Evolutionary conservation across 1,140 invertebrate genomes (phyloP).

Genomic region (Octopus bimaculoides): DNA sequence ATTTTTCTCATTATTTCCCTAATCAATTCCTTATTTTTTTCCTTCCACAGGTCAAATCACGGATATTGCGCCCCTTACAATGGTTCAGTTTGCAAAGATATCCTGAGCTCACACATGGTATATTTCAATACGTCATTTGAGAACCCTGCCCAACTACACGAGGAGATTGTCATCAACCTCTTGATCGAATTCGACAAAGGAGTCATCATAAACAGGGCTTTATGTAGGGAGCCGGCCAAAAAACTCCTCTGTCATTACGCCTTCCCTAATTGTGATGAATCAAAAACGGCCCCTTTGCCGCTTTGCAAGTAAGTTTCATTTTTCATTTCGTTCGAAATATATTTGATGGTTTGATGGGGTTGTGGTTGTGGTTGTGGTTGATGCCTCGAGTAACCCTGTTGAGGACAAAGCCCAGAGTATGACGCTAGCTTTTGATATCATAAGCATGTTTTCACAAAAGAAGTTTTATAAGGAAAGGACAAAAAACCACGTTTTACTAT

Average conservation of each 20-base stretch:
- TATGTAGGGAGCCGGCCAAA: slow-evolving; percentile 82
- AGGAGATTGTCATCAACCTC: slow-evolving; percentile 21
- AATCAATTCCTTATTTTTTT: not conserved
- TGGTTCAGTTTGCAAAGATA: slow-evolving; percentile 82
- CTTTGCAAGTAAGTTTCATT: slow-evolving; percentile 47
- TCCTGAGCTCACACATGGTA: slow-evolving; percentile 58
- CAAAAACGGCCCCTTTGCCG: slow-evolving; percentile 45
- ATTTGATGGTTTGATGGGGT: too few relatives aligned
- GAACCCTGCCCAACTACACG: slow-evolving; percentile 21
- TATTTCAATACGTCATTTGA: slow-evolving; percentile 37
- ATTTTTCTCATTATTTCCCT: too few relatives aligned
- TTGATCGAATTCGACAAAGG: slow-evolving; percentile 18
- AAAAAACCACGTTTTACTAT: too few relatives aligned
- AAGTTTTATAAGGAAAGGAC: too few relatives aligned
- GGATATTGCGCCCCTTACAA: slow-evolving; percentile 85
- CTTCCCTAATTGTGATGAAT: slow-evolving; percentile 79
- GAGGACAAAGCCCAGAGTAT: too few relatives aligned
- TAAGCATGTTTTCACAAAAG: too few relatives aligned
- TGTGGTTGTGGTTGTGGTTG: too few relatives aligned
- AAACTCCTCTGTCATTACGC: slow-evolving; percentile 86
- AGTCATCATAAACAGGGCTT: slow-evolving; percentile 57
- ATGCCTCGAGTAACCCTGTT: too few relatives aligned
- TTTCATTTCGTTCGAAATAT: not conserved
- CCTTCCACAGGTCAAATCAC: slow-evolving; percentile 21
- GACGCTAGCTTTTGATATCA: too few relatives aligned